phyloP scores from a whole-genome alignment of 1,140 invertebrate genomes.

The Caenorhabditis elegans region DNA sequence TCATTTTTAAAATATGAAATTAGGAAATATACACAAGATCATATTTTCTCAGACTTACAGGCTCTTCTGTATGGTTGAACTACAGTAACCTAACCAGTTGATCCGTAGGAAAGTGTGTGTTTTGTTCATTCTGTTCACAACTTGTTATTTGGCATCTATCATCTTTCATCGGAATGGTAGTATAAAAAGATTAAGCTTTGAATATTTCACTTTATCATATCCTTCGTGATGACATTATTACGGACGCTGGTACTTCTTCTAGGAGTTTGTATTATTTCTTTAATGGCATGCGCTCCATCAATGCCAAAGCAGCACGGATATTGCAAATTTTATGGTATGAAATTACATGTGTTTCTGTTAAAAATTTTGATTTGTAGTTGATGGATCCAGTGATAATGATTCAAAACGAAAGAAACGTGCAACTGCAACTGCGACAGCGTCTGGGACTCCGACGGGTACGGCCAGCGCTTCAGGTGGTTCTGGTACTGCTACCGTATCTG shows the following conservation, averaged over 20 bases:
- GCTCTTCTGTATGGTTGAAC: too few relatives aligned
- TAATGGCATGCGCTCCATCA: not conserved
- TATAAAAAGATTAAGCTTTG: not conserved
- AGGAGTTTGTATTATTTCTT: not conserved
- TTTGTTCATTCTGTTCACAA: not conserved
- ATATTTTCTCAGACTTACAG: too few relatives aligned
- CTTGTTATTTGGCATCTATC: constrained; percentile 2
- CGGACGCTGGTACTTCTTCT: not conserved
- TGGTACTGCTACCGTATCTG: not conserved
- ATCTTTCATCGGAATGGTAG: not conserved
- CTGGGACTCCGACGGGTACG: not conserved
- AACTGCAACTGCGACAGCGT: not conserved
- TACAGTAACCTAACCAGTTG: too few relatives aligned
- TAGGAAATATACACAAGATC: too few relatives aligned
- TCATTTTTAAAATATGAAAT: too few relatives aligned
- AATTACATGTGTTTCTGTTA: not conserved
- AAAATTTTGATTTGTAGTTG: not conserved
- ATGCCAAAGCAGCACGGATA: not conserved
- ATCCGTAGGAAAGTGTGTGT: not conserved
- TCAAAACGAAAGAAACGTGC: not conserved
- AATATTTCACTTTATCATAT: not conserved
- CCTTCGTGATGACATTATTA: not conserved
- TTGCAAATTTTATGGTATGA: not conserved
- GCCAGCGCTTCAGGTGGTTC: not conserved
- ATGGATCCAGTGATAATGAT: not conserved